Base-by-base conservation (phyloP, 37 sponge, comb jelly and placozoan species). In the Petrosia ficiformis region DNA sequence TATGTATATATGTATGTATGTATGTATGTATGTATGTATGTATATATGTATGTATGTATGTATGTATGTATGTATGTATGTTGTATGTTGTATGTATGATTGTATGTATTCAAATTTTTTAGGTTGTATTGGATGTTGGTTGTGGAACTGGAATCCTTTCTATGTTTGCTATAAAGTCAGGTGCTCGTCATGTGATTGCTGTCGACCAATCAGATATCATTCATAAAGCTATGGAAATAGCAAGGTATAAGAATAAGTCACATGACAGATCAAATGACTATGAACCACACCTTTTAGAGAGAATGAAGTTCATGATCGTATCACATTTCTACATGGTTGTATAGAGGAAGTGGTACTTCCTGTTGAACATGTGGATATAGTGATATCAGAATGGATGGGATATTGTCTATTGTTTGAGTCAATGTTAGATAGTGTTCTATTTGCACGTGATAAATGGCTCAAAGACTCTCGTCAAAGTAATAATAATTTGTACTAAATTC, bases 341-440 rank as follows among this genome's bases (percentile, higher is more conserved):
- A 60, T 89, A 11, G 90, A 89, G 32, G 84, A 89, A 26, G 83
- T 93, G 21, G 35, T 73, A 26, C 74, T 93, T 22, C 90, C 94
- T 32, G 74, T 77, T 26, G 92, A 88, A 42, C 64, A 89, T 71
- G 90, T 89, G 8, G 94, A 93, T 59, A 68, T 90, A 26, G 85
- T 93, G 36, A 81, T 93, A 25, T 93, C 94, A n/a, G 94, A 93
- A 64, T 93, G 94, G 94, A 93, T 93, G 94, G 94, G 94, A 4
- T 93, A 93, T 42, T 89, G 79, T 65, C 66, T 93, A 30, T 65
- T 93, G 67, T 93, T 81, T 77, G 94, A 93, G 82, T 89, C 94
- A 2, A 93, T 93, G 94, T 54, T 93, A 43, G 94, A 93, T 35
- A 74, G 91, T 67, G 90, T 93, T 8, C 33, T 93, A 5, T 68